A percentile compares a stretch with the other conserved stretches of the same genome.
phyloP scores from a whole-genome alignment of 1,140 invertebrate genomes.

The Arctopsyche grandis region DNA sequence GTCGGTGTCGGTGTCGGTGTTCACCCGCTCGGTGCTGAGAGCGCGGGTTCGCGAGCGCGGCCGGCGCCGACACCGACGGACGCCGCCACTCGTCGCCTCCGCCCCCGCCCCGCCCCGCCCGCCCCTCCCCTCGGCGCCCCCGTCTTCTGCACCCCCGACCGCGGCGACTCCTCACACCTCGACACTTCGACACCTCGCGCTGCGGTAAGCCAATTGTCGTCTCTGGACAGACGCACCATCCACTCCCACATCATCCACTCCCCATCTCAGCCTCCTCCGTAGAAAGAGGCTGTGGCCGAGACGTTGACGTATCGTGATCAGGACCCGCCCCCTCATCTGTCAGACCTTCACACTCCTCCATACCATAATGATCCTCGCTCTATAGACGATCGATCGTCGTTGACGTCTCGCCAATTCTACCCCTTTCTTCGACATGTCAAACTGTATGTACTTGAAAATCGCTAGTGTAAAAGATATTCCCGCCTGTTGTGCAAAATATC shows the following conservation, averaged over 20 bases:
- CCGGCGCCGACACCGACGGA: constrained; percentile 3
- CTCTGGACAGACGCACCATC: not conserved
- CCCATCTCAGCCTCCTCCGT: no score
- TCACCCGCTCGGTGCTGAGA: not conserved
- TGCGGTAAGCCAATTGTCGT: not conserved
- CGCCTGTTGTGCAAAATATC: no score
- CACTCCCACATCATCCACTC: not conserved
- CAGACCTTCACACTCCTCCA: not conserved
- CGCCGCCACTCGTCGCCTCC: not conserved
- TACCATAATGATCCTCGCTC: not conserved
- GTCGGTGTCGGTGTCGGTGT: not conserved
- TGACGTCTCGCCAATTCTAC: not conserved
- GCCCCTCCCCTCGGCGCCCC: not conserved
- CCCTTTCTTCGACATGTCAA: not conserved
- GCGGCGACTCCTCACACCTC: not conserved
- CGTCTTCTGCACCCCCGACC: not conserved
- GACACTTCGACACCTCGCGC: not conserved
- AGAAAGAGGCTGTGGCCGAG: no score
- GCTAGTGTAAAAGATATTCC: no score
- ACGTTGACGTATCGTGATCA: no score
- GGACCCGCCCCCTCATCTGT: no score
- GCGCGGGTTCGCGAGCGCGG: constrained; percentile 10
- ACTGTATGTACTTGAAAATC: no score
- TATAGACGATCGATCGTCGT: not conserved
- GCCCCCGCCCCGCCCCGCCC: not conserved